phyloP scores from a whole-genome alignment of 2,797 vertebrate genomes.

The Eupleurogrammus muticus region DNA sequence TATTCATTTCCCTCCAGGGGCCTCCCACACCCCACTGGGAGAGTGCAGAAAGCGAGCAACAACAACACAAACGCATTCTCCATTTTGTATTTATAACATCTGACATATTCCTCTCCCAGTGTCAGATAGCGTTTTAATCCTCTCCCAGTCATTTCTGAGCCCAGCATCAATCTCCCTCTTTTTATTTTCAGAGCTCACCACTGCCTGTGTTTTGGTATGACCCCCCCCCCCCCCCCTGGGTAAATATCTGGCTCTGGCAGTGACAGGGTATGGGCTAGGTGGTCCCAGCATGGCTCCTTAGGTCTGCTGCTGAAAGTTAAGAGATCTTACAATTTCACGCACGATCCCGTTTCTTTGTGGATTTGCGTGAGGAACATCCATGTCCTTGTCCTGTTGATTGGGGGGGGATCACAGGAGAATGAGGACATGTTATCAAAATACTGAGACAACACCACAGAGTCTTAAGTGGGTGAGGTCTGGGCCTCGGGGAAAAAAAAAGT shows the following conservation, averaged over 20 bases:
- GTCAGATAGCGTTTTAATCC: conserved; percentile 73
- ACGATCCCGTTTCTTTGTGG: conserved; percentile 72
- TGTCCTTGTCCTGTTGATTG: conserved; percentile 51
- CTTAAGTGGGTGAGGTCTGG: conserved; percentile 3
- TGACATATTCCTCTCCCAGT: conserved; percentile 69
- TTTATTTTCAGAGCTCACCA: conserved; percentile 49
- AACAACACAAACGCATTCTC: conserved; percentile 72
- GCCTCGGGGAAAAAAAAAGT: conserved; percentile 18
- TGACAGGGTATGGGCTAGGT: conserved; percentile 18
- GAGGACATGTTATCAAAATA: conserved; percentile 47
- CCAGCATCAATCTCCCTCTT: conserved; percentile 49
- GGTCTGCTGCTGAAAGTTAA: conserved; percentile 58
- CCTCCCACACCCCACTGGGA: conserved; percentile 41
- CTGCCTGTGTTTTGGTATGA: conserved; percentile 14
- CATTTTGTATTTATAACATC: conserved; percentile 75
- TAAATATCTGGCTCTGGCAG: conserved; percentile 45
- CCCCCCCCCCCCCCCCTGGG: too few species aligned
- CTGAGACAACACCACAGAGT: conserved; percentile 20
- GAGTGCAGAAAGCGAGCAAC: conserved; percentile 51
- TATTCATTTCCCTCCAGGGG: conserved; percentile 41
- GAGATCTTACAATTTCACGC: conserved; percentile 49
- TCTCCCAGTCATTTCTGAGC: conserved; percentile 55
- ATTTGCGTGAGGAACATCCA: conserved; percentile 66
- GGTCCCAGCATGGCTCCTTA: conserved; percentile 52
- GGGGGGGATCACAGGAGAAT: background rate